Conservation (phyloP, 2,113 vertebrate species). For the Callopanchax toddi region DNA sequence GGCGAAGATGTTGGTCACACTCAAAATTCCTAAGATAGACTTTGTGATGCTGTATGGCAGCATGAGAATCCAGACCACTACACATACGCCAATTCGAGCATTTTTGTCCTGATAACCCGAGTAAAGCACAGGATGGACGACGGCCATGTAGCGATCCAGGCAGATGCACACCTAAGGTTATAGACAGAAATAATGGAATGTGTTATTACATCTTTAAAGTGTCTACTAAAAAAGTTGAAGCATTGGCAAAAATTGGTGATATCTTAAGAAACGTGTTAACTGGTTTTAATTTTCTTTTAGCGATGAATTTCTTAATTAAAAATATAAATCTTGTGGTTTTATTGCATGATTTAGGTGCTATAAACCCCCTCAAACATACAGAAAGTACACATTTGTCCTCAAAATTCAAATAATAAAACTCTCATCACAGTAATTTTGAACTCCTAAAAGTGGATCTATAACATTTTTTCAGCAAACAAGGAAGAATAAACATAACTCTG, state of each 20-base stretch:
- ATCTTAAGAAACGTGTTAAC: too few species aligned
- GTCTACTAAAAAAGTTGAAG: background rate
- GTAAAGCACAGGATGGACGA: conserved; percentile 78
- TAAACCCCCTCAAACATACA: too few species aligned
- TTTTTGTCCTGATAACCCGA: conserved; percentile 63
- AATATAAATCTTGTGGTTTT: too few species aligned
- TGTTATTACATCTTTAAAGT: too few species aligned
- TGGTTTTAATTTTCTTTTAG: too few species aligned
- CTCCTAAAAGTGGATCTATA: too few species aligned
- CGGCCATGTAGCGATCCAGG: conserved; percentile 78
- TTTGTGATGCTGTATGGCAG: conserved; percentile 67
- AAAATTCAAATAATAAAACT: too few species aligned
- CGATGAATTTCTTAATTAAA: too few species aligned
- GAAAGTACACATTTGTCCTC: too few species aligned
- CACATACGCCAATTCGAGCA: conserved; percentile 55
- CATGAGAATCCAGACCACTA: conserved; percentile 64
- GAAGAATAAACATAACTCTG: background rate
- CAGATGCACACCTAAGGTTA: conserved; percentile 72
- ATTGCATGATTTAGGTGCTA: too few species aligned
- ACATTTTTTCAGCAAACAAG: too few species aligned
- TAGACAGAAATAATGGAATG: background rate
- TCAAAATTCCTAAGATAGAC: conserved; percentile 49
- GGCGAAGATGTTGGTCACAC: conserved; percentile 63
- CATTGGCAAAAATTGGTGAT: background rate
- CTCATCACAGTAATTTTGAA: too few species aligned